Conservation (phyloP, 64 coral and sea anemone genomes). For the Trachythela sp. region DNA sequence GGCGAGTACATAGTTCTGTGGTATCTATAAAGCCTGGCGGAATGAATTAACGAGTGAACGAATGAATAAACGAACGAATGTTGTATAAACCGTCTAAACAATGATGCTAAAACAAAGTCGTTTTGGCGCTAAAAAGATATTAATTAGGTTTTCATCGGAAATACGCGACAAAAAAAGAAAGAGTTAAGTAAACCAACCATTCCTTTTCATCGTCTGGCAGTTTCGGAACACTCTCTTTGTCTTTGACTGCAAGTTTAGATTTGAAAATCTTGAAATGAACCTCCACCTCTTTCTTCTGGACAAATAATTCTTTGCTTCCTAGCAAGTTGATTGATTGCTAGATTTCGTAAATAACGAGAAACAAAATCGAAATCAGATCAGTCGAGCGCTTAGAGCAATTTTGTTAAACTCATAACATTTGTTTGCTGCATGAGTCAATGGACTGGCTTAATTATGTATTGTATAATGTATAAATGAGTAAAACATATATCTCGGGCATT, state of each 20-base stretch:
- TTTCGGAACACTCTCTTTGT: slow-evolving; percentile 75
- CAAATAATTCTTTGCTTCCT: slow-evolving; percentile 37
- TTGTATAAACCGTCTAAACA: too few species aligned
- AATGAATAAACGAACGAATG: too few species aligned
- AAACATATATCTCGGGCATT: too few species aligned
- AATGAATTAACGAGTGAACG: too few species aligned
- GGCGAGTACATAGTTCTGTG: too few species aligned
- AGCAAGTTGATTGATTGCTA: slow-evolving; percentile 94
- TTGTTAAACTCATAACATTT: background rate
- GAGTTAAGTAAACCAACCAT: slow-evolving; percentile 56
- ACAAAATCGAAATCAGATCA: background rate
- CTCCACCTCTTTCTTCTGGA: slow-evolving; percentile 86
- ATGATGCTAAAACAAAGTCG: too few species aligned
- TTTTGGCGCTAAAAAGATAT: too few species aligned
- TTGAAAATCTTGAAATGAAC: slow-evolving; percentile 88
- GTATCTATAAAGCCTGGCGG: too few species aligned
- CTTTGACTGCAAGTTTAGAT: slow-evolving; percentile 56
- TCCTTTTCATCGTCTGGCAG: slow-evolving; percentile 88
- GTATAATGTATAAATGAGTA: too few species aligned
- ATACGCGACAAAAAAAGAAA: too few species aligned
- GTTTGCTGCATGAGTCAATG: background rate
- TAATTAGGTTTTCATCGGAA: too few species aligned
- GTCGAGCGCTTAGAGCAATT: background rate
- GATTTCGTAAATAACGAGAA: background rate
- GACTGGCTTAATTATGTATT: too few species aligned